These are phyloP conservation scores for Drosophila merina DNA, from an alignment of 2,888 invertebrate species.

Conservation along the genomic window DNA sequence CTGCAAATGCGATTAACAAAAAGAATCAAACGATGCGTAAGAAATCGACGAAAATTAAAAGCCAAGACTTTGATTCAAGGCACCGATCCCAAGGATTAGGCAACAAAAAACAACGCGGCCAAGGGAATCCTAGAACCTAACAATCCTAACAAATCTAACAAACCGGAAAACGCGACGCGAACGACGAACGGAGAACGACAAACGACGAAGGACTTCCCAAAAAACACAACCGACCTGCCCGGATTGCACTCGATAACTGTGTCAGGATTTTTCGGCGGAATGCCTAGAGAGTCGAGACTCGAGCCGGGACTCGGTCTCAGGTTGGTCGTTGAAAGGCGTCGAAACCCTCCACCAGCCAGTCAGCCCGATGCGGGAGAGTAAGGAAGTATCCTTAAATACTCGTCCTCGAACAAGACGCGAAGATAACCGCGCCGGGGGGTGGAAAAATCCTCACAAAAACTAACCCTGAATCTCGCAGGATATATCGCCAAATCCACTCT, in stretches of 20 bases:
- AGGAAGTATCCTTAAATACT: slow-evolving; percentile 13
- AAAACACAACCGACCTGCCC: slow-evolving; percentile 82
- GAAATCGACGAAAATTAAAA: slow-evolving; percentile 27
- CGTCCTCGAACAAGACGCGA: slow-evolving; percentile 31
- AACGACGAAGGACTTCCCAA: not conserved
- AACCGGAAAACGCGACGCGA: slow-evolving; percentile 54
- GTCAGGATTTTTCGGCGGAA: slow-evolving; percentile 74
- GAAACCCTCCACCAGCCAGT: slow-evolving; percentile 22
- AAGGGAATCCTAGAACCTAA: slow-evolving; percentile 9
- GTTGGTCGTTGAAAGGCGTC: slow-evolving; percentile 24
- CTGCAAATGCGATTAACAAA: slow-evolving; percentile 53
- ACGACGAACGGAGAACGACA: slow-evolving; percentile 42
- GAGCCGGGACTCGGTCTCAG: slow-evolving; percentile 26
- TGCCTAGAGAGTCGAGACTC: slow-evolving; percentile 58
- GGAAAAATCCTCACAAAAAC: slow-evolving; percentile 51
- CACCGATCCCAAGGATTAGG: slow-evolving; percentile 54
- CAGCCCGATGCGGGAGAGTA: slow-evolving; percentile 28
- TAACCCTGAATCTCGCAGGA: slow-evolving; percentile 57
- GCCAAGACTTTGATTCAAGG: slow-evolving; percentile 11
- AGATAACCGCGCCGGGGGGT: slow-evolving; percentile 48
- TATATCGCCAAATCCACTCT: slow-evolving; percentile 51
- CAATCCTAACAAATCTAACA: slow-evolving; percentile 20
- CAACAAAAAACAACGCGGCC: slow-evolving; percentile 27
- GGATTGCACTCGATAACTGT: slow-evolving; percentile 83
- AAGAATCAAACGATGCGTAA: slow-evolving; percentile 48